Percentiles rank a stretch among this genome's conserved stretches.
phyloP scores from a whole-genome alignment of 1,140 invertebrate genomes.

The Drosophila ironensis region DNA sequence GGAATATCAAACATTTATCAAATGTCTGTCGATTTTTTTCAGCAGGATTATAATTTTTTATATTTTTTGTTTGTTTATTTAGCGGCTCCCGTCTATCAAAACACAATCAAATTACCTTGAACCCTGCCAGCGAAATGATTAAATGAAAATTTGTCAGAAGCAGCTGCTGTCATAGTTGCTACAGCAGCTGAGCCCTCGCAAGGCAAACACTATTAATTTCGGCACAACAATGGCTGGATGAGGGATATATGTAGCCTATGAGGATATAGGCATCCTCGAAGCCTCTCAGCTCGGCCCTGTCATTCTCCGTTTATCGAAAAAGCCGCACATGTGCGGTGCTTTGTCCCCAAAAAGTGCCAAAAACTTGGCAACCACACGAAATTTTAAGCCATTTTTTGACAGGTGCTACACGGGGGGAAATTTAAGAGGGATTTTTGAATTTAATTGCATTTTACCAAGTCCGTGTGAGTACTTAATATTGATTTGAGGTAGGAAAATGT shows the following conservation, averaged over 20 bases:
- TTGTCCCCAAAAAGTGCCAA: slow-evolving; percentile 18
- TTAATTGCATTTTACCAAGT: no score
- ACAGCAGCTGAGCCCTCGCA: slow-evolving; percentile 17
- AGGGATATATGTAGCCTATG: background rate
- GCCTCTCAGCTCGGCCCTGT: background rate
- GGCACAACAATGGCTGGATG: slow-evolving; percentile 28
- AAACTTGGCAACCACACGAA: no score
- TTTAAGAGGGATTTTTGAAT: background rate
- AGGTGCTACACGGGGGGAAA: background rate
- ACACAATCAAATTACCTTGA: slow-evolving; percentile 43
- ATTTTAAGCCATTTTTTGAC: slow-evolving; percentile 44
- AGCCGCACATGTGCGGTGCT: slow-evolving; percentile 21
- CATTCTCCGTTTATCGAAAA: slow-evolving; percentile 21
- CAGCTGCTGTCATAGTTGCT: slow-evolving; percentile 29
- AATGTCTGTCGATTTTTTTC: background rate
- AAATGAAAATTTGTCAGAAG: slow-evolving; percentile 74
- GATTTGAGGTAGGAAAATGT: no score
- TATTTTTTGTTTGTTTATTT: background rate
- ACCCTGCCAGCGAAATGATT: slow-evolving; percentile 51
- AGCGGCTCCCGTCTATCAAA: slow-evolving; percentile 29
- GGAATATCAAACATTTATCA: slow-evolving; percentile 16
- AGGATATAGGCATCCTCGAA: background rate
- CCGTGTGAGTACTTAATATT: no score
- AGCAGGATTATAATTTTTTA: background rate
- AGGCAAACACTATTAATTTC: slow-evolving; percentile 59